These are phyloP conservation scores for Punctoribates punctum DNA, from an alignment of 2,888 invertebrate species.

Conservation along the genomic window DNA sequence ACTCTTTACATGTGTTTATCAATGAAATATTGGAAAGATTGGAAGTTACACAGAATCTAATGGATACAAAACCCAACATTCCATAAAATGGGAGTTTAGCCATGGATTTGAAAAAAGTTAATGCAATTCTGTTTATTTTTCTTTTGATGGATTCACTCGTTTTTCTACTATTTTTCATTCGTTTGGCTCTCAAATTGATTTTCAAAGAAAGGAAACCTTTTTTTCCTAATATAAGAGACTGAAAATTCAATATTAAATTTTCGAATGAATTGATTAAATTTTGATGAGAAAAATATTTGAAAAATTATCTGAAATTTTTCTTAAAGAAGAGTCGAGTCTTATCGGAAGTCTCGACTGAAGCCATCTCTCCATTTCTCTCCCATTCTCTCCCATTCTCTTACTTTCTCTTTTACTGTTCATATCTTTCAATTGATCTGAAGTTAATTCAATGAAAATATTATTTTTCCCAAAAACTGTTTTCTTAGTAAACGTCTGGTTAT, in stretches of 20 bases:
- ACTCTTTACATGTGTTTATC: slow-evolving; percentile 27
- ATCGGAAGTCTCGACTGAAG: no score
- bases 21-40: slow-evolving; percentile 30
- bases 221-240: neutral
- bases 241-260: neutral
- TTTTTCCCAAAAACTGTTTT: neutral
- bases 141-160: slow-evolving; percentile 10
- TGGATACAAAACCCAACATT: slow-evolving; percentile 1
- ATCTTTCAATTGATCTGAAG: neutral
- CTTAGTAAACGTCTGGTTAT: neutral
- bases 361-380: no score
- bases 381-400: no score
- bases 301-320: no score
- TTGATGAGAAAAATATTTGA: neutral
- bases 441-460: neutral
- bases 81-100: neutral
- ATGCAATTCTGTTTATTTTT: slow-evolving; percentile 32
- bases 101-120: slow-evolving; percentile 7
- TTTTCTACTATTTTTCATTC: neutral
- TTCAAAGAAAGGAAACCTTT: neutral
- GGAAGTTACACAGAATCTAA: slow-evolving; percentile 10
- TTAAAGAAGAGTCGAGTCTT: no score
- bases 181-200: neutral
- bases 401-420: neutral
- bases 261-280: neutral